Base-by-base conservation (phyloP, 64 coral and sea anemone species). In the Exaiptasia diaphana region DNA sequence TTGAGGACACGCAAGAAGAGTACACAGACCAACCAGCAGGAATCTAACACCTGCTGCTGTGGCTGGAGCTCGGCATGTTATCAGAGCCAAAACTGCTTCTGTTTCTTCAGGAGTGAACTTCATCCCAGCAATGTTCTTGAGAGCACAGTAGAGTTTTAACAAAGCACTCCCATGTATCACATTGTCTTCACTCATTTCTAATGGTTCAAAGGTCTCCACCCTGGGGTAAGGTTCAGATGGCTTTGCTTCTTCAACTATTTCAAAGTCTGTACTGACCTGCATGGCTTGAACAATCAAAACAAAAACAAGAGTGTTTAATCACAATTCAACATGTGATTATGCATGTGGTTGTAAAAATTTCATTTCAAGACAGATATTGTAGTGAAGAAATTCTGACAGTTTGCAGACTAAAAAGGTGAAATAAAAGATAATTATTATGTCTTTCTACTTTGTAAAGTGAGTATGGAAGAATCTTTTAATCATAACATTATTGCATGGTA, bases 221-320 rank as follows among this genome's bases (percentile, higher is more conserved):
- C 71, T 69, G 10, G 41, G 20, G 17, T 77, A 30, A 29, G 57
- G 50, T 30, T 24, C 17, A 45, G 62, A 36, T 13, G 84, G 73
- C 29, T 82, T 76, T 48, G 69, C 68, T 64, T 91, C 93, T 27
- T 91, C 83, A n/a, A 91, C 28, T 9, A 97, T 67, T 35, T 97
- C 93, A 79, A 88, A 97, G 67, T 91, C 93, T 67, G 93, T 97
- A 62, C 64, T 87, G 9, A 97, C 79, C 67, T 97, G 82, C 93
- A 97, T 97, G 11, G 93, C 93, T 97, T 26, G 9, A 65, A 2
- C n/a, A n/a, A n/a, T n/a, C n/a, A n/a, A n/a, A n/a, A n/a, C n/a
- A n/a, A n/a, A n/a, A n/a, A n/a, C n/a, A n/a, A n/a, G n/a, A n/a
- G n/a, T n/a, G n/a, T n/a, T n/a, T n/a, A n/a, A n/a, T n/a, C n/a